These are phyloP conservation scores for Ethmia dodecea DNA, from an alignment of 2,888 invertebrate genomes.

Conservation along the genomic window DNA sequence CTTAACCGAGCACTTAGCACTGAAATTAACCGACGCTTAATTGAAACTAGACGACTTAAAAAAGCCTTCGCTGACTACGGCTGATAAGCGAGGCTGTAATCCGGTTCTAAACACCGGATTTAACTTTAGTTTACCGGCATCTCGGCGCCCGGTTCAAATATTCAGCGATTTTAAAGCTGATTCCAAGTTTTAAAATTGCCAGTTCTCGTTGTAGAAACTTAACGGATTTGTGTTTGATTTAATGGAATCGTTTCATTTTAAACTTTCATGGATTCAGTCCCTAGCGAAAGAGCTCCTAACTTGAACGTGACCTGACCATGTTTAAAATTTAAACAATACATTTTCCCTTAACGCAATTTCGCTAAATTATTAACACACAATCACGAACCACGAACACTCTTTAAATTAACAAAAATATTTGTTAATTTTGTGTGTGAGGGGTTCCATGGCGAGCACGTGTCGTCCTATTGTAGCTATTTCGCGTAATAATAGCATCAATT, in stretches of 20 bases:
- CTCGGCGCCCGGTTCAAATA: conserved; percentile 34
- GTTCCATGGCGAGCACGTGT: conserved; percentile 13
- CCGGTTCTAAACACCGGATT: conserved; percentile 60
- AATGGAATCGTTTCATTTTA: conserved; percentile 9
- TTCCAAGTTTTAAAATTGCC: conserved; percentile 59
- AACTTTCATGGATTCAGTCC: conserved; percentile 3
- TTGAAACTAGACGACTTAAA: conserved; percentile 66
- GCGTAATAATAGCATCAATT: conserved; percentile 55
- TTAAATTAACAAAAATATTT: conserved; percentile 17
- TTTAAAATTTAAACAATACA: not conserved
- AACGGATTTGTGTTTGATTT: conserved; percentile 21
- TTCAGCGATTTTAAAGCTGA: conserved; percentile 54
- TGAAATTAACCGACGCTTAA: conserved; percentile 66
- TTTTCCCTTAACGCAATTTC: too few species aligned
- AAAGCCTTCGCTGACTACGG: conserved; percentile 40
- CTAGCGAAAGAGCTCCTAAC: not conserved
- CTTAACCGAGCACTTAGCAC: conserved; percentile 64
- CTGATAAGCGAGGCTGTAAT: conserved; percentile 55
- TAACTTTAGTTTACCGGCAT: conserved; percentile 36
- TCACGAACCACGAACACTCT: not conserved
- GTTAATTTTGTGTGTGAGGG: not conserved
- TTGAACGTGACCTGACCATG: not conserved
- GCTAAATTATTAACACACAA: not conserved
- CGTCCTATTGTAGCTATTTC: conserved; percentile 20
- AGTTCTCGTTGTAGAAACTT: conserved; percentile 41